Evolutionary conservation across 2,113 vertebrate species (phyloP), one percentile per base, ranked within the genome.

Genomic region (Aptenodytes patagonicus): DNA sequence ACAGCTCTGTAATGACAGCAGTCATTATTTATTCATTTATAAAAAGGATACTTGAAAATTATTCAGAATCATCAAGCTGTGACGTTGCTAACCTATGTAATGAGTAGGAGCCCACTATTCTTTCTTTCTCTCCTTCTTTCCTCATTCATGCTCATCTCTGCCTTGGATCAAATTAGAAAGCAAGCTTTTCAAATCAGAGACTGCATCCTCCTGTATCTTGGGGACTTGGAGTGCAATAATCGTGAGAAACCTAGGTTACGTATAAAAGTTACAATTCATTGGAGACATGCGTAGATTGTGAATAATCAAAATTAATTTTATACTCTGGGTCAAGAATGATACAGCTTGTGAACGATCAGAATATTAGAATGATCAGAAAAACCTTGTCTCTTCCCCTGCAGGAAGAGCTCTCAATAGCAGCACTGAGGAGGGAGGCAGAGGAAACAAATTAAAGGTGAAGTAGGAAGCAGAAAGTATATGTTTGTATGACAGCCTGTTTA

Each of bases 221-320:
- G 68, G 68, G 51, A 81, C 32, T 60, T 62, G 32, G 28, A 77
- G 38, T 55, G 32, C 42, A 82, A 64, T 54, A 95, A 93, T 47
- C 1, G 0, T 75, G 77, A 91, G 54, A 91, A 94, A 87, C 42
- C 28, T 42, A 51, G 69, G 42, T 80, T 84, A 87, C 3, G 1
- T 78, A 25, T 66, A 62, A 54, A 96, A 95, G 51, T 87, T 87
- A 60, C 75, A 42, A 91, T 87, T 96, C 22, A 60, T n/a, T 78
- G 25, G 22, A 89, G 31, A 46, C 22, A 51, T 42, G 42, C 6
- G 71, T 65, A 92, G 84, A 75, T 65, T 84, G 51, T 71, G 52
- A 92, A 84, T 78, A 92, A 92, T 58, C 51, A 87, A 83, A 95
- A 92, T 92, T 86, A 95, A 86, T 94, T 75, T 51, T 38, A 81